Conservation (phyloP, 2,113 vertebrate genomes). For the Prunella himalayana region DNA sequence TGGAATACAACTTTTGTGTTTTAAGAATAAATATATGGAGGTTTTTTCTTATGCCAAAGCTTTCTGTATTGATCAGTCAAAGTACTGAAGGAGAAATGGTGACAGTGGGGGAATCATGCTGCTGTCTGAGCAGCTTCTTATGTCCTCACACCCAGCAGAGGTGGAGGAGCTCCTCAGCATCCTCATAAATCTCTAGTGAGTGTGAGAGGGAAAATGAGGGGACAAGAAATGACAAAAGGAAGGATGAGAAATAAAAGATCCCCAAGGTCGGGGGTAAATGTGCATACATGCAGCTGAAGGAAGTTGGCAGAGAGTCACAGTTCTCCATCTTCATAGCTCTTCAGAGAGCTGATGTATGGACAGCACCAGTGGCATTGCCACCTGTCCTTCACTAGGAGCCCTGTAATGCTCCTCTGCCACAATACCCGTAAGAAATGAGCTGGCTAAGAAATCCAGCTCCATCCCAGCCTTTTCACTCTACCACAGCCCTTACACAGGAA, state of each 20-base stretch:
- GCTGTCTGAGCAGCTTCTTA: constrained; percentile 7
- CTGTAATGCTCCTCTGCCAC: not conserved
- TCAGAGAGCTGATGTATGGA: not conserved
- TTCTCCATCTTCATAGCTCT: not conserved
- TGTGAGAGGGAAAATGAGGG: not conserved
- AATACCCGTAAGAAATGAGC: not conserved
- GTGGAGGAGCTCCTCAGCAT: not conserved
- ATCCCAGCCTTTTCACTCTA: not conserved
- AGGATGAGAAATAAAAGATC: not conserved
- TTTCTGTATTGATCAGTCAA: constrained; percentile 55
- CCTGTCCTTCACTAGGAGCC: not conserved
- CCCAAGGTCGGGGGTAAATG: not conserved
- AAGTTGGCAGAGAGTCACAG: not conserved
- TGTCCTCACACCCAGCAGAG: not conserved
- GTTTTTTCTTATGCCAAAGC: not conserved
- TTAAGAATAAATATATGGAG: constrained; percentile 30
- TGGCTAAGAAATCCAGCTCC: not conserved
- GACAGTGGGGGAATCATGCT: not conserved
- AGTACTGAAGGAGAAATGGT: constrained; percentile 45
- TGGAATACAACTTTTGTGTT: constrained; percentile 43
- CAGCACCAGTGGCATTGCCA: not conserved
- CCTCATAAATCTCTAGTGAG: not conserved
- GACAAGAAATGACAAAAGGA: not conserved
- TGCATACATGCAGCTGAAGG: not conserved
- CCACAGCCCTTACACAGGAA: not conserved